Evolutionary conservation across 2,113 vertebrate genomes (phyloP).

Genomic region (Nannobrachium achirus): DNA sequence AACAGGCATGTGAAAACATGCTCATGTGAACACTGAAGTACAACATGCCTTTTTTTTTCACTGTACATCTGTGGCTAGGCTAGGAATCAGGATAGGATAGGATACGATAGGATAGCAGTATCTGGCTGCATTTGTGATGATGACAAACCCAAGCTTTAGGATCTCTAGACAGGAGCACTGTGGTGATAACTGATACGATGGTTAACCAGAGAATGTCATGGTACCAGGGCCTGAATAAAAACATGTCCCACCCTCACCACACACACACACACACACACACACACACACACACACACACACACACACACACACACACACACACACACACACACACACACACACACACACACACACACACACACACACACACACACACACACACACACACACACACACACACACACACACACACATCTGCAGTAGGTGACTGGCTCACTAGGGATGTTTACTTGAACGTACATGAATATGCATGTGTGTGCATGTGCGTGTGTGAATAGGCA

Average conservation of each 20-base stretch:
- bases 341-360: neutral
- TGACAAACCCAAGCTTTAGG: conserved; percentile 14
- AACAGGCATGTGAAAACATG: conserved; percentile 11
- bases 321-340: no score
- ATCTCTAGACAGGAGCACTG: neutral
- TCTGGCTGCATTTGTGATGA: conserved; percentile 14
- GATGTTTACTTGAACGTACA: neutral
- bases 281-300: no score
- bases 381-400: neutral
- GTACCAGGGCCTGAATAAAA: no score
- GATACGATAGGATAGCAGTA: conserved; percentile 3
- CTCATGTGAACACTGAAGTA: no score
- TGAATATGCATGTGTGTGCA: neutral
- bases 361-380: conserved; percentile 1
- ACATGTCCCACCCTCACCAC: no score
- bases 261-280: no score
- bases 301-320: no score
- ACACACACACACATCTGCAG: neutral
- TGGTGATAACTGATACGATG: conserved; percentile 11
- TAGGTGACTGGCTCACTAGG: no score
- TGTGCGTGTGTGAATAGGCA: neutral
- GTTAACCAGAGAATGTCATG: conserved; percentile 18
- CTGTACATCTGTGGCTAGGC: no score
- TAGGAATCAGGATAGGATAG: no score
- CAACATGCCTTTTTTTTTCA: no score